These are phyloP conservation scores for Heliothis subflexa DNA, from an alignment of 1,140 invertebrate species.

Conservation along the genomic window DNA sequence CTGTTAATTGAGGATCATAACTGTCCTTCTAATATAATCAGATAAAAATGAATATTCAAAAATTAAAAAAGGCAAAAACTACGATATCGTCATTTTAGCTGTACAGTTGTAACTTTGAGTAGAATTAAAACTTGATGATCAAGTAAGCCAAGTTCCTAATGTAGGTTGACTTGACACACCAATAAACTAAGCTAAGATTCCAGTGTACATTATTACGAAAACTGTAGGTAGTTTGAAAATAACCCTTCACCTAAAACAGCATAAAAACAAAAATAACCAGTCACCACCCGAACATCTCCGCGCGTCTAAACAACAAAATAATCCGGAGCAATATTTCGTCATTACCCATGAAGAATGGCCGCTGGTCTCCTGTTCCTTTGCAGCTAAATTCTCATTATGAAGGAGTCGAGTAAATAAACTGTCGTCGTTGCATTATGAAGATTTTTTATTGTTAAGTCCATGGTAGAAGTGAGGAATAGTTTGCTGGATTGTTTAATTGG, in stretches of 20 bases:
- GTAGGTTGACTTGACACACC: no score
- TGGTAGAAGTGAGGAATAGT: not conserved
- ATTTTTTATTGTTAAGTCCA: slow-evolving; percentile 21
- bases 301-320: slow-evolving; percentile 3
- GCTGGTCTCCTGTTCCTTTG: slow-evolving; percentile 14
- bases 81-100: no score
- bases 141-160: no score
- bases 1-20: no score
- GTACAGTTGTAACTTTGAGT: no score
- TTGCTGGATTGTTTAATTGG: not conserved
- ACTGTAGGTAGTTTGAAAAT: no score
- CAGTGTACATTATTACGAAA: no score
- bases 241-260: not conserved
- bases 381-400: slow-evolving; percentile 46
- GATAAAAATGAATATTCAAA: no score
- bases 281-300: not conserved
- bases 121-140: no score
- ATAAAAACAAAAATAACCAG: not conserved
- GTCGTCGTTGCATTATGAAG: slow-evolving; percentile 12
- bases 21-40: no score
- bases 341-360: slow-evolving; percentile 46
- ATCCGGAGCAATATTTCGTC: slow-evolving; percentile 51
- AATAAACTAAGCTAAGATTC: no score
- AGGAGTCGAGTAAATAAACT: slow-evolving; percentile 45
- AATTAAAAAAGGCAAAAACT: no score